Percentiles rank a stretch among this genome's conserved stretches.
These are phyloP conservation scores for Pan troglodytes DNA, from an alignment of 2,113 vertebrate genomes.

Conservation along the genomic window DNA sequence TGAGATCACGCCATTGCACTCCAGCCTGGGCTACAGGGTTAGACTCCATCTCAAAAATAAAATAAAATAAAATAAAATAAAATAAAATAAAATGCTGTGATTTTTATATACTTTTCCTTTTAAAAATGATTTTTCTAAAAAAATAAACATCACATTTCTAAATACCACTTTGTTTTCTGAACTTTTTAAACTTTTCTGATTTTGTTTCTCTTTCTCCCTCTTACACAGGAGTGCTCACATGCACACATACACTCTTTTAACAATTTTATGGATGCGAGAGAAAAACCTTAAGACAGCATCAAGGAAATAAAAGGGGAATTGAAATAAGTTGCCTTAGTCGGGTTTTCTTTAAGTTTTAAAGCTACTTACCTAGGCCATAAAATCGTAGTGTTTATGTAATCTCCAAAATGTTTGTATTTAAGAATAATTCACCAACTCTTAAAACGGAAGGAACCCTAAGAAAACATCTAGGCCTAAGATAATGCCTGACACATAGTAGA, in stretches of 20 bases:
- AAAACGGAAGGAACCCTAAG: conserved; percentile 37
- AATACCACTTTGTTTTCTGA: conserved; percentile 26
- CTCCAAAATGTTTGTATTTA: conserved; percentile 56
- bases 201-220: neutral
- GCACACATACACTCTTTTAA: neutral
- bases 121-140: conserved; percentile 28
- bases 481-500: conserved; percentile 28
- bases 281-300: conserved; percentile 37
- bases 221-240: neutral
- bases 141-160: conserved; percentile 23
- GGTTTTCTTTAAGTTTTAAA: conserved; percentile 58
- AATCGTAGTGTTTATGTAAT: conserved; percentile 38
- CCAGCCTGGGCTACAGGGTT: no score
- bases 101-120: conserved; percentile 5
- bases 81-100: neutral
- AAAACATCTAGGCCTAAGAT: conserved; percentile 44
- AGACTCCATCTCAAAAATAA: no score
- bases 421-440: conserved; percentile 40
- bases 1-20: no score
- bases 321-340: conserved; percentile 43
- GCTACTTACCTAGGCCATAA: conserved; percentile 17
- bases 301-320: conserved; percentile 44
- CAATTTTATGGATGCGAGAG: neutral
- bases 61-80: no score
- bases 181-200: conserved; percentile 31